Evolutionary conservation across 2,113 vertebrate species (phyloP).

Genomic region (Xyliphius kryptos): DNA sequence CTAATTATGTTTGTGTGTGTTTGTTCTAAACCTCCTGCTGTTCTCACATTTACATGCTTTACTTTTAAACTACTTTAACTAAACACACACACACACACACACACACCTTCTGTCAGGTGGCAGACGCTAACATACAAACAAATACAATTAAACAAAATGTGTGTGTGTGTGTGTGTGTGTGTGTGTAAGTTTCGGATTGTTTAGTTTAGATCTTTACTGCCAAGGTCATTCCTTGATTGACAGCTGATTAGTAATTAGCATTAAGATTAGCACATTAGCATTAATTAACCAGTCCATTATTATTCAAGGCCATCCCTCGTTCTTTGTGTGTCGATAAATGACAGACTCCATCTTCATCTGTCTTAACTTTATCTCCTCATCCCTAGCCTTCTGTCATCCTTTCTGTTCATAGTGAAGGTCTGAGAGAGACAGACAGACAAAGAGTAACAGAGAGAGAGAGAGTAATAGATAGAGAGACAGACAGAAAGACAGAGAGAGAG

Average conservation of each 20-base stretch:
- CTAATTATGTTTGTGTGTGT: slow-evolving; percentile 1
- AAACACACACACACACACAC: no score
- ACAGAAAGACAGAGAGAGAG: no score
- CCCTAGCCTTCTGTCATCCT: not conserved
- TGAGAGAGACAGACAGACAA: no score
- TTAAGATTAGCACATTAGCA: slow-evolving; percentile 7
- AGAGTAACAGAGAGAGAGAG: not conserved
- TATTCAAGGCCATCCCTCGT: slow-evolving; percentile 11
- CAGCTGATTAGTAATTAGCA: slow-evolving; percentile 11
- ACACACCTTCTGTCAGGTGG: no score
- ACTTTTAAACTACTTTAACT: slow-evolving; percentile 7
- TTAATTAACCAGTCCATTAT: slow-evolving; percentile 10
- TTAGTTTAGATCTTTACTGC: not conserved
- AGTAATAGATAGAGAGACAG: no score
- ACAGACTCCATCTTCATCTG: slow-evolving; percentile 8
- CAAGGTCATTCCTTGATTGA: not conserved
- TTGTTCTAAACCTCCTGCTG: not conserved
- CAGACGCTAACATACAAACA: no score
- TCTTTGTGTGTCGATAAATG: not conserved
- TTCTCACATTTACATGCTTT: slow-evolving; percentile 7
- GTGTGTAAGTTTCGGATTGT: not conserved
- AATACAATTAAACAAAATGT: not conserved
- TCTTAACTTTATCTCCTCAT: not conserved
- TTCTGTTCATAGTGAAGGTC: not conserved
- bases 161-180: no score